phyloP scores from a whole-genome alignment of 2,797 vertebrate genomes.

The Gambusia yucatana region DNA sequence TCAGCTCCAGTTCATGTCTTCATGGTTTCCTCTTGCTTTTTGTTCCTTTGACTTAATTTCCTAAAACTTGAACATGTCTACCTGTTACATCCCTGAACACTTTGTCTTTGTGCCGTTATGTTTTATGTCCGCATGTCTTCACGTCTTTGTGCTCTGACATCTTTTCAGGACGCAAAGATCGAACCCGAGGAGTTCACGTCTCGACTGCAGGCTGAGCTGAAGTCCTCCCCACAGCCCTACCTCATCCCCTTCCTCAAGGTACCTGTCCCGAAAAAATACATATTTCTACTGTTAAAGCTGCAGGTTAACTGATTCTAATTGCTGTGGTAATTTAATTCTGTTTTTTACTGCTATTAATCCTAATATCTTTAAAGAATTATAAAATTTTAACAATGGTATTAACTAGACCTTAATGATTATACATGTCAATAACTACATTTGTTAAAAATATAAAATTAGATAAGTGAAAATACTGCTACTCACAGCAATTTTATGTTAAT shows the following conservation, averaged over 20 bases:
- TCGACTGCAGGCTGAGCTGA: conserved; percentile 87
- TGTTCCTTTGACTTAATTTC: not conserved
- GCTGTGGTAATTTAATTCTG: not conserved
- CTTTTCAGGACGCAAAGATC: conserved; percentile 87
- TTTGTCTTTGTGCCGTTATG: not conserved
- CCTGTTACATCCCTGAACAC: not conserved
- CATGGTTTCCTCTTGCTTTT: not conserved
- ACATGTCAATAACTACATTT: not conserved
- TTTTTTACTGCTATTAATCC: not conserved
- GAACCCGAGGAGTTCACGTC: conserved; percentile 91
- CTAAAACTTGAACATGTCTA: not conserved
- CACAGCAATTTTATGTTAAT: not conserved
- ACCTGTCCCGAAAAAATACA: not conserved
- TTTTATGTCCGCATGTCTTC: not conserved
- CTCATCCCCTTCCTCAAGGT: conserved; percentile 93
- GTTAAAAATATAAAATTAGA: not conserved
- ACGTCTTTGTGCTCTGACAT: not conserved
- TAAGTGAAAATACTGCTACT: not conserved
- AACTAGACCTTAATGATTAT: not conserved
- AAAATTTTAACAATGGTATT: not conserved
- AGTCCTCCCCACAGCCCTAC: conserved; percentile 91
- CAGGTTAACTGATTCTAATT: not conserved
- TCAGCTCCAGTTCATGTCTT: not conserved
- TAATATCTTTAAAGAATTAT: not conserved
- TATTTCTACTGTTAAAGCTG: not conserved